A percentile compares a stretch with the other conserved stretches of the same genome.
Conservation (phyloP, 2,797 vertebrate species). For the Sylvilagus floridanus region DNA sequence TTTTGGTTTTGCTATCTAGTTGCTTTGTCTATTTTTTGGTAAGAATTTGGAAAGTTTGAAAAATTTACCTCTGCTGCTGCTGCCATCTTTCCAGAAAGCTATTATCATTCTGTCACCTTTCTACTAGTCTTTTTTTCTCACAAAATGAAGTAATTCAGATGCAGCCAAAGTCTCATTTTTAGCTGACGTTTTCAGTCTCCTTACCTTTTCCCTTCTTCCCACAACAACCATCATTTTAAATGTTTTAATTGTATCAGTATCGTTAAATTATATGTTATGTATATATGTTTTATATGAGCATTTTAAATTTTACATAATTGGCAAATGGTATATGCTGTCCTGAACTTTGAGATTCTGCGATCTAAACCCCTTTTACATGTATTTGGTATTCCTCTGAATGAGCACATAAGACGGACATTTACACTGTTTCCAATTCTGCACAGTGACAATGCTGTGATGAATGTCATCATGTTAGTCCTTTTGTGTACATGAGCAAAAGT, state of each 20-base stretch:
- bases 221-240: not conserved
- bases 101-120: not conserved
- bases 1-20: not conserved
- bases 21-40: not conserved
- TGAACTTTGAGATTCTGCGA: not conserved
- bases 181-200: not conserved
- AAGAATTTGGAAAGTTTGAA: not conserved
- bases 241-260: not conserved
- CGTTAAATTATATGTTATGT: not conserved
- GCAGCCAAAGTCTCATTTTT: not conserved
- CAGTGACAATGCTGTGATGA: not conserved
- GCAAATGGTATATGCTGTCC: not conserved
- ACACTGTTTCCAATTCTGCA: not conserved
- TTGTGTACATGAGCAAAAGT: not conserved
- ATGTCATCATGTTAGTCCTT: not conserved
- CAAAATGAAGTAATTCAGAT: not conserved
- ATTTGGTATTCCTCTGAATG: not conserved
- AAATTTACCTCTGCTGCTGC: not conserved
- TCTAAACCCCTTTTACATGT: not conserved
- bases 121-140: not conserved
- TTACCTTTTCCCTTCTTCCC: not conserved
- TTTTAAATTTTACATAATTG: not conserved
- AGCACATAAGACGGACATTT: not conserved
- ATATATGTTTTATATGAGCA: not conserved
- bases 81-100: not conserved